Conservation (phyloP, 2,888 invertebrate genomes). For the Theristus sp. region DNA sequence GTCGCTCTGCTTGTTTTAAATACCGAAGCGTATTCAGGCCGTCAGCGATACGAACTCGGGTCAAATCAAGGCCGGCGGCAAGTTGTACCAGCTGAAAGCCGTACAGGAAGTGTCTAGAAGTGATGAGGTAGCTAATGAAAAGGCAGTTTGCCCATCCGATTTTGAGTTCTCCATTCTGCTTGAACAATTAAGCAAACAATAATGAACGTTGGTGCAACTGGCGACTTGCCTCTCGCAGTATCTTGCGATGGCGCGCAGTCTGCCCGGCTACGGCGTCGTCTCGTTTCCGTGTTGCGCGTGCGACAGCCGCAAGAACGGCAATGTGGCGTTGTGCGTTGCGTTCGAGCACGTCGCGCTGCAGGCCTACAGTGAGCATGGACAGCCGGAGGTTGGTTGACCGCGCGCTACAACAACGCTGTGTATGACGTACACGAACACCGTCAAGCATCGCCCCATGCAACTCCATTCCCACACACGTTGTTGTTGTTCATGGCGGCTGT, state of each 20-base stretch:
- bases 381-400: slow-evolving; percentile 45
- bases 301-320: slow-evolving; percentile 66
- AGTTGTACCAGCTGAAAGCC: slow-evolving; percentile 85
- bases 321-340: slow-evolving; percentile 57
- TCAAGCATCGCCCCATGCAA: too few relatives aligned
- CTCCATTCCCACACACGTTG: neutral
- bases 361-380: slow-evolving; percentile 63
- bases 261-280: slow-evolving; percentile 80
- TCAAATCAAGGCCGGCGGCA: slow-evolving; percentile 66
- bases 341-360: slow-evolving; percentile 49
- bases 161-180: too few relatives aligned
- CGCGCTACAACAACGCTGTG: too few relatives aligned
- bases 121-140: slow-evolving; percentile 42
- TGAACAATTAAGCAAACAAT: too few relatives aligned
- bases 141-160: neutral
- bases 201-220: too few relatives aligned
- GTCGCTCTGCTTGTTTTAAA: neutral
- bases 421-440: too few relatives aligned
- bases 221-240: too few relatives aligned
- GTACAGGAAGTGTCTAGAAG: slow-evolving; percentile 73
- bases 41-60: slow-evolving; percentile 42
- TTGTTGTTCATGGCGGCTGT: neutral
- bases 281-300: slow-evolving; percentile 84
- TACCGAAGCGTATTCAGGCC: too few relatives aligned
- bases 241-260: slow-evolving; percentile 56